A percentile compares a stretch with the other conserved stretches of the same genome.
These are phyloP conservation scores for Drosophila auraria DNA, from an alignment of 1,140 invertebrate species.

Conservation along the genomic window DNA sequence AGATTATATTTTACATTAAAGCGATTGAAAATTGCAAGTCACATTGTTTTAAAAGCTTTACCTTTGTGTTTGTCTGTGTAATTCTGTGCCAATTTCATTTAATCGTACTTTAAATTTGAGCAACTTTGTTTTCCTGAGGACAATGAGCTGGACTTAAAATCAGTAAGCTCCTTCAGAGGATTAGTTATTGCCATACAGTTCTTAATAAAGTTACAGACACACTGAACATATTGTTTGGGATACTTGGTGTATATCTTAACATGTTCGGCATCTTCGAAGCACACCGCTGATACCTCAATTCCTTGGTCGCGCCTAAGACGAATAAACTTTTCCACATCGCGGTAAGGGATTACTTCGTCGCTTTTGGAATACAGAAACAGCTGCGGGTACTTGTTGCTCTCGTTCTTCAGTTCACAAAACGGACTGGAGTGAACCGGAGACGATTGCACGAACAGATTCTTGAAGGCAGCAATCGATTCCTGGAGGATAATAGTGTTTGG, in stretches of 20 bases:
- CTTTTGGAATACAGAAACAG: slow-evolving; percentile 91
- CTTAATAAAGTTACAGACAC: slow-evolving; percentile 87
- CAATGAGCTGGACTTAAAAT: not conserved
- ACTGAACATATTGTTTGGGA: slow-evolving; percentile 88
- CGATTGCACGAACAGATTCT: slow-evolving; percentile 73
- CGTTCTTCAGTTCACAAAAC: slow-evolving; percentile 85
- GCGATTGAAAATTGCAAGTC: not conserved
- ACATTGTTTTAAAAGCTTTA: not conserved
- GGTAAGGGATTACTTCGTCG: slow-evolving; percentile 88
- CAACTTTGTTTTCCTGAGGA: slow-evolving; percentile 12
- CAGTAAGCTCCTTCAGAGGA: slow-evolving; percentile 19
- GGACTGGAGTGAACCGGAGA: slow-evolving; percentile 84
- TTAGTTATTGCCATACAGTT: slow-evolving; percentile 85
- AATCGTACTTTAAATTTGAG: slow-evolving; percentile 63
- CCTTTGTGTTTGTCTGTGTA: not conserved
- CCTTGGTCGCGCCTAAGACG: slow-evolving; percentile 87
- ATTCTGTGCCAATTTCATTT: slow-evolving; percentile 14
- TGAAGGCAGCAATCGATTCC: slow-evolving; percentile 81
- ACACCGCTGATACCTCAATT: slow-evolving; percentile 87
- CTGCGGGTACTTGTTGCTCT: slow-evolving; percentile 88
- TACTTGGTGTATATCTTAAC: slow-evolving; percentile 89
- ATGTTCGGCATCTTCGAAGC: slow-evolving; percentile 90
- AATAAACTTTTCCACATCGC: slow-evolving; percentile 88
- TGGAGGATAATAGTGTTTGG: slow-evolving; percentile 1
- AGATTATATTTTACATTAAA: slow-evolving; percentile 3